Conservation (phyloP, 2,113 vertebrate species). For the Solea senegalensis region DNA sequence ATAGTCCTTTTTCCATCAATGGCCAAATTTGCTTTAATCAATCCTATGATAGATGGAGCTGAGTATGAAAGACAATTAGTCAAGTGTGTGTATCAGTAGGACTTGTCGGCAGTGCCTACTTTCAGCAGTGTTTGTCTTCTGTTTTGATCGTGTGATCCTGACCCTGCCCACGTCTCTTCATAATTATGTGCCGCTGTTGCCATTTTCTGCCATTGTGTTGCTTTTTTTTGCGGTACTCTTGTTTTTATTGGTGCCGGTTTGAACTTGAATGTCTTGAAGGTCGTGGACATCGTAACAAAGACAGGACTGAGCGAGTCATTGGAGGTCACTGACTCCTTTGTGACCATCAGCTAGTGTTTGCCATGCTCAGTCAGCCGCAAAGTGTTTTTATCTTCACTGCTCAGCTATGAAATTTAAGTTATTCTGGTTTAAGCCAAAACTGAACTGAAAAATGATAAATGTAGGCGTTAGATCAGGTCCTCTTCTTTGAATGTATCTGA, state of each 20-base stretch:
- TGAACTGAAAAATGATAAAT: constrained; percentile 10
- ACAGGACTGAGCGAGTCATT: neutral
- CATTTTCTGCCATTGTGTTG: constrained; percentile 12
- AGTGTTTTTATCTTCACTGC: constrained; percentile 14
- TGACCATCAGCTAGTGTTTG: neutral
- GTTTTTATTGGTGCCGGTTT: neutral
- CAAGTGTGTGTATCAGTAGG: no score
- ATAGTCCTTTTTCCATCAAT: no score
- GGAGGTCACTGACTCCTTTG: constrained; percentile 1
- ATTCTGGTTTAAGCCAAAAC: constrained; percentile 14
- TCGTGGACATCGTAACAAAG: neutral
- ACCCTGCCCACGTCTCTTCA: no score
- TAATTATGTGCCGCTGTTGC: constrained; percentile 4
- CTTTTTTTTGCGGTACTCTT: neutral
- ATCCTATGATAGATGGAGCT: no score
- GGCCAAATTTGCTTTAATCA: no score
- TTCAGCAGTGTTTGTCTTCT: no score
- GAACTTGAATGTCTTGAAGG: constrained; percentile 6
- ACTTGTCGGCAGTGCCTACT: no score
- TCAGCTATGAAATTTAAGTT: constrained; percentile 16
- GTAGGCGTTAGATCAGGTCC: neutral
- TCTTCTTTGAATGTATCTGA: constrained; percentile 33
- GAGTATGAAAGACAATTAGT: no score
- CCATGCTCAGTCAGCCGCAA: neutral
- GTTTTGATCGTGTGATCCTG: no score